Evolutionary conservation across 2,888 invertebrate species (phyloP).

Genomic region (Machimus atricapillus): DNA sequence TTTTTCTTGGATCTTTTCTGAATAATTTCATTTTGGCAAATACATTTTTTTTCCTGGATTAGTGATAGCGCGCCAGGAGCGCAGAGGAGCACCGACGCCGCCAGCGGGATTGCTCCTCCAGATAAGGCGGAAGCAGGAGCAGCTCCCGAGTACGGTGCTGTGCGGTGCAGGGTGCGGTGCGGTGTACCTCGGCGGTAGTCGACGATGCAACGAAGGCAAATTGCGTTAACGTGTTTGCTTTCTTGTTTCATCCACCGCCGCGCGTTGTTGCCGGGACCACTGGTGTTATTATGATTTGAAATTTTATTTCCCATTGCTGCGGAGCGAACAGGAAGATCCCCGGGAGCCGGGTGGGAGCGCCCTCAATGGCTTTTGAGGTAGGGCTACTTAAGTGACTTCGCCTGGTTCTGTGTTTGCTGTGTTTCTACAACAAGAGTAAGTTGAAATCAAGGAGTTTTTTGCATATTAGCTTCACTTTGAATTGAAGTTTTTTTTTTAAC

Average conservation of each 20-base stretch:
- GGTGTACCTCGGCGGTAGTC: background rate
- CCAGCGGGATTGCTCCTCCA: background rate
- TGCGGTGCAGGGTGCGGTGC: background rate
- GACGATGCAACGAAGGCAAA: background rate
- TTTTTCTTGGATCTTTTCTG: conserved; percentile 5
- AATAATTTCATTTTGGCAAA: conserved; percentile 18
- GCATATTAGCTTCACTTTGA: background rate
- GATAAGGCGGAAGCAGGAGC: background rate
- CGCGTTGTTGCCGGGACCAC: background rate
- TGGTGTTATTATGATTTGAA: conserved; percentile 17
- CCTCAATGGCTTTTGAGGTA: background rate
- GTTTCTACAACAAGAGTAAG: background rate
- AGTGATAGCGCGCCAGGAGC: background rate
- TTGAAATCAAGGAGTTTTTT: background rate
- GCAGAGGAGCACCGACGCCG: background rate
- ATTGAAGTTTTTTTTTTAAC: background rate
- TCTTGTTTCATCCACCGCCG: background rate
- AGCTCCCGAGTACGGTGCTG: background rate
- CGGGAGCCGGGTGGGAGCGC: background rate
- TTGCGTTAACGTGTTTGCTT: conserved; percentile 14
- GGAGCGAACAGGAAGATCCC: background rate
- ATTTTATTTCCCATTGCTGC: conserved; percentile 3
- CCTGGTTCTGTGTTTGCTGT: background rate
- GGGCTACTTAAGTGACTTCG: background rate
- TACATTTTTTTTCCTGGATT: background rate